Base-by-base conservation (phyloP, 2,113 vertebrate genomes). In the Cygnus buccinator region DNA sequence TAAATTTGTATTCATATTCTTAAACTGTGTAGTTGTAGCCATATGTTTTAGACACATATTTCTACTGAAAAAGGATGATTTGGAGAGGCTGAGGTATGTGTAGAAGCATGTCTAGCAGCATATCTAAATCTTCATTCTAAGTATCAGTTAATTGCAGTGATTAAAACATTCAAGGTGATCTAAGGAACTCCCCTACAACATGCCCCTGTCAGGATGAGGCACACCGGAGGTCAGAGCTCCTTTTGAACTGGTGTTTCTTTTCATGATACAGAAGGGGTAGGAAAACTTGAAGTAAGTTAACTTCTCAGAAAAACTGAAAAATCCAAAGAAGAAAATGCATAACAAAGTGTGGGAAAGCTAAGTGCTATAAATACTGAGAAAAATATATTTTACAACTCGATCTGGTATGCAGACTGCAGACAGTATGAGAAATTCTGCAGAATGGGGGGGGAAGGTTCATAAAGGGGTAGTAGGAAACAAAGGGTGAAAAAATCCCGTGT, bases 221-320 rank as follows among this genome's bases (percentile, higher is more conserved):
- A 61, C 70, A 7, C 4, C 4, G 0, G 0, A 2, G 12, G 13
- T 5, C 75, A 76, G 71, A 65, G 79, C 79, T 57, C 9, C 22
- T 0, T n/a, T 23, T 15, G 3, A 22, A 4, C 44, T 18, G 16
- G 5, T 18, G 52, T 48, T 89, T 26, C 67, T 50, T 37, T 43
- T 22, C 59, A 6, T 28, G 37, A 65, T 21, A 21, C n/a, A 37
- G 68, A 55, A 19, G 20, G 63, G 35, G 20, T 0, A 37, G 29
- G 57, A 95, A 73, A n/a, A 20, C 26, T 66, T 37, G 10, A 19
- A 39, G 15, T 15, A 48, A 66, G 58, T 31, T 2, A 66, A 68
- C 46, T 67, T 67, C 19, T 35, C 9, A 46, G 62, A n/a, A 75
- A 52, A 58, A 46, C 0, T 3, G 26, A 23, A 81, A 91, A 91